A percentile compares a stretch with the other conserved stretches of the same genome.
These are phyloP conservation scores for Gadus chalcogrammus DNA, from an alignment of 2,113 vertebrate species.

Conservation along the genomic window DNA sequence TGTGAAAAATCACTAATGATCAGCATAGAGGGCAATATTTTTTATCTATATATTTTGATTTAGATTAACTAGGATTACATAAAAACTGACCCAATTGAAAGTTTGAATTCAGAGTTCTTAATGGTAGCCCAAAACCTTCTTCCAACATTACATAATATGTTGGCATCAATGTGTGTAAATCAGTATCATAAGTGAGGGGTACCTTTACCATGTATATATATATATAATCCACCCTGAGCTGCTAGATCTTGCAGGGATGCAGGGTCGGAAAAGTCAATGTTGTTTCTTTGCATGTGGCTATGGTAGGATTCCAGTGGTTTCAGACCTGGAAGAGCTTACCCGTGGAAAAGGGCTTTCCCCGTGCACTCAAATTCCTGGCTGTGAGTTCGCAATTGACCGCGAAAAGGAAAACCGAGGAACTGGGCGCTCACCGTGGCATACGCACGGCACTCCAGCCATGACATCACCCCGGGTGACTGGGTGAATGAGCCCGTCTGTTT, in stretches of 20 bases:
- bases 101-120: no score
- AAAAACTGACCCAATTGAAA: no score
- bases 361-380: background rate
- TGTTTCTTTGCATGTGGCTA: slow-evolving; percentile 22
- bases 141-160: no score
- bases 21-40: no score
- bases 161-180: background rate
- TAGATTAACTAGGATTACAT: no score
- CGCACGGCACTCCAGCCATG: no score
- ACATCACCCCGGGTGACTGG: no score
- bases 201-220: background rate
- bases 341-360: slow-evolving; percentile 54
- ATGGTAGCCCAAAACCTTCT: no score
- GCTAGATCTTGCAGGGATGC: slow-evolving; percentile 9
- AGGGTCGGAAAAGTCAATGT: slow-evolving; percentile 43
- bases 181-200: background rate
- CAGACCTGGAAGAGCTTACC: slow-evolving; percentile 17
- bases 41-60: no score
- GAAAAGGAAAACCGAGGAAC: slow-evolving; percentile 41
- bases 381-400: slow-evolving; percentile 46
- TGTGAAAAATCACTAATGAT: no score
- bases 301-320: slow-evolving; percentile 43
- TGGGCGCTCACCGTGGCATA: slow-evolving; percentile 42
- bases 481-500: no score
- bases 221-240: slow-evolving; percentile 10